phyloP scores from a whole-genome alignment of 2,888 invertebrate genomes.

The Eupithecia exiguata region DNA sequence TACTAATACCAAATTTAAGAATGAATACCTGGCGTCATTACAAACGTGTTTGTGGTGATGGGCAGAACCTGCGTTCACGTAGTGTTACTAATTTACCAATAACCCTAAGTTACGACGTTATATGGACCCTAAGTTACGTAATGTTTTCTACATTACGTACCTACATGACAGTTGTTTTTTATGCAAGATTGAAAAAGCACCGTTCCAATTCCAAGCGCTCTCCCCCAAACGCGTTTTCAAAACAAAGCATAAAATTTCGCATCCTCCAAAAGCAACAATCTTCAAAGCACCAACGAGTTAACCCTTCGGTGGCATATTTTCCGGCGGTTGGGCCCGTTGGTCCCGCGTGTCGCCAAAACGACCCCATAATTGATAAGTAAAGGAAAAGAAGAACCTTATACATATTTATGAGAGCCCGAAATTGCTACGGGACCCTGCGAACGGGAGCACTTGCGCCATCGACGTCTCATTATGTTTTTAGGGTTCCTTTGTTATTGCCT shows the following conservation, averaged over 20 bases:
- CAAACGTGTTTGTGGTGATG: too few species aligned
- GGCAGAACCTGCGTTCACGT: too few species aligned
- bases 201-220: constrained; percentile 5
- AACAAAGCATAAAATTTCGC: constrained; percentile 40
- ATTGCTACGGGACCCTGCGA: constrained; percentile 81
- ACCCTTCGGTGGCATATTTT: constrained; percentile 73
- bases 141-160: neutral
- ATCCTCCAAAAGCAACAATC: constrained; percentile 51
- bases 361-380: constrained; percentile 84
- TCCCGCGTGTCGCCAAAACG: constrained; percentile 76
- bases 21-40: too few species aligned
- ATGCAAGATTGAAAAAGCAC: constrained; percentile 3
- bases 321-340: constrained; percentile 62
- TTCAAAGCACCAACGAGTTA: constrained; percentile 63
- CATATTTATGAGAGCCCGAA: constrained; percentile 82
- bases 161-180: neutral
- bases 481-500: constrained; percentile 77
- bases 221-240: constrained; percentile 29
- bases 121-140: too few species aligned
- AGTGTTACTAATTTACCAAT: too few species aligned
- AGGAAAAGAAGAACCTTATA: constrained; percentile 83
- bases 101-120: too few species aligned
- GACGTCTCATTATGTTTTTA: constrained; percentile 81
- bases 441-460: constrained; percentile 77
- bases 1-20: too few species aligned